These are phyloP conservation scores for Noctua pronuba DNA, from an alignment of 2,888 invertebrate species.

Conservation along the genomic window DNA sequence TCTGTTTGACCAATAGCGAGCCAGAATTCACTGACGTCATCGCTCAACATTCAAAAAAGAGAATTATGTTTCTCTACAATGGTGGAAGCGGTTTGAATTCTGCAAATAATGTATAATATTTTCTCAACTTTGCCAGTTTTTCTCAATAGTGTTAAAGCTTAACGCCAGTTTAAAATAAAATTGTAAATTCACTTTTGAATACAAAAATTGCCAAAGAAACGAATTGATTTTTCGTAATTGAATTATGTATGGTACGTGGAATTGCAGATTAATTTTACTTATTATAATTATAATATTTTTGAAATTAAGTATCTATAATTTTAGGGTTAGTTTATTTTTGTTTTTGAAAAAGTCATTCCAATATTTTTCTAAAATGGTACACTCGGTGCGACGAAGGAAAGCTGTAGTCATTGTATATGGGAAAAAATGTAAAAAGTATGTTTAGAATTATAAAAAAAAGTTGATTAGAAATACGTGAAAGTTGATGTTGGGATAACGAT, in stretches of 20 bases:
- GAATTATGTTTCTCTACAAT: constrained; percentile 55
- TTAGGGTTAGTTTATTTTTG: constrained; percentile 71
- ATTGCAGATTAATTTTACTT: constrained; percentile 78
- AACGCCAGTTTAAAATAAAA: constrained; percentile 82
- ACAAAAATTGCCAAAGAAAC: constrained; percentile 89
- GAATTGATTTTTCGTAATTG: constrained; percentile 81
- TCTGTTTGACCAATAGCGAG: constrained; percentile 49
- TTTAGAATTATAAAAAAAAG: constrained; percentile 85
- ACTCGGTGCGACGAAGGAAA: constrained; percentile 82
- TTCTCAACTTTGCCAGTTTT: constrained; percentile 84
- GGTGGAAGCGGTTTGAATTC: constrained; percentile 70
- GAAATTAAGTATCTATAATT: constrained; percentile 75
- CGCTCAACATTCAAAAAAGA: constrained; percentile 40
- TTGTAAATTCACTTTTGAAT: constrained; percentile 90
- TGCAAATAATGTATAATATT: constrained; percentile 82
- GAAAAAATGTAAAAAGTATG: constrained; percentile 87
- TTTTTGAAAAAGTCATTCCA: constrained; percentile 84
- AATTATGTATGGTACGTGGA: constrained; percentile 77
- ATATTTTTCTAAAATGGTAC: constrained; percentile 85
- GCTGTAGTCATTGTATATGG: constrained; percentile 86
- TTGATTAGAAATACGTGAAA: constrained; percentile 86
- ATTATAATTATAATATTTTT: constrained; percentile 67
- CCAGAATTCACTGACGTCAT: constrained; percentile 15
- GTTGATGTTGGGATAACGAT: constrained; percentile 87
- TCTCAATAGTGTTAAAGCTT: constrained; percentile 86